A percentile compares a stretch with the other conserved stretches of the same genome.
Evolutionary conservation across 2,797 vertebrate species (phyloP).

Genomic region (Hemitrygon akajei): DNA sequence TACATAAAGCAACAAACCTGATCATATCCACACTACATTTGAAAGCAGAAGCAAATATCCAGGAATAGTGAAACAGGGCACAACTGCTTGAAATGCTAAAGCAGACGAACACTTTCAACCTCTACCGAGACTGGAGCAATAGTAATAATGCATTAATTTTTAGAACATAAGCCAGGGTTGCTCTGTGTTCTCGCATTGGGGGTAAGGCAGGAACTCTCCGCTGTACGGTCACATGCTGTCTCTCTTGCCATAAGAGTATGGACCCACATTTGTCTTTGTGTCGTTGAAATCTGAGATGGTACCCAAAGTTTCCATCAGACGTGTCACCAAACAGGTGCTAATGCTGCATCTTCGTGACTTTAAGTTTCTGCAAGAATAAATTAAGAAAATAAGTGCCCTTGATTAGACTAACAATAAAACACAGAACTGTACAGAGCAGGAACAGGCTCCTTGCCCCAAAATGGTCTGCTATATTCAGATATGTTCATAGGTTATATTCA

Average conservation of each 20-base stretch:
- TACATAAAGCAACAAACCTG: background rate
- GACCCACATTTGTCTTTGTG: too few relatives aligned
- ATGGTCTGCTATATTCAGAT: too few relatives aligned
- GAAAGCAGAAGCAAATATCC: background rate
- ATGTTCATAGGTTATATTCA: too few relatives aligned
- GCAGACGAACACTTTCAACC: background rate
- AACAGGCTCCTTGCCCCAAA: too few relatives aligned
- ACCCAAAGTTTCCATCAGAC: too few relatives aligned
- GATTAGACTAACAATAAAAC: background rate
- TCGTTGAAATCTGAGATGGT: too few relatives aligned
- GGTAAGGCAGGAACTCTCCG: conserved; percentile 43
- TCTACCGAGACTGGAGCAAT: background rate
- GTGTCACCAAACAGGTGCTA: too few relatives aligned
- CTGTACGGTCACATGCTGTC: conserved; percentile 50
- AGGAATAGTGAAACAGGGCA: conserved; percentile 12
- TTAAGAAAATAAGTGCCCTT: conserved; percentile 3
- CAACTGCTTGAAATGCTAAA: conserved; percentile 21
- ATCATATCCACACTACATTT: background rate
- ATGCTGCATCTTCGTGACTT: conserved; percentile 80
- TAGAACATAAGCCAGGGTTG: background rate
- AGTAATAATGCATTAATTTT: background rate
- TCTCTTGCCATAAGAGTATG: conserved; percentile 78
- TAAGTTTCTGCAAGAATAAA: conserved; percentile 42
- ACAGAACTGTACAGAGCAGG: too few relatives aligned
- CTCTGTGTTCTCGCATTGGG: conserved; percentile 58